These are phyloP conservation scores for Hedya salicella DNA, from an alignment of 2,888 invertebrate species.

Conservation along the genomic window DNA sequence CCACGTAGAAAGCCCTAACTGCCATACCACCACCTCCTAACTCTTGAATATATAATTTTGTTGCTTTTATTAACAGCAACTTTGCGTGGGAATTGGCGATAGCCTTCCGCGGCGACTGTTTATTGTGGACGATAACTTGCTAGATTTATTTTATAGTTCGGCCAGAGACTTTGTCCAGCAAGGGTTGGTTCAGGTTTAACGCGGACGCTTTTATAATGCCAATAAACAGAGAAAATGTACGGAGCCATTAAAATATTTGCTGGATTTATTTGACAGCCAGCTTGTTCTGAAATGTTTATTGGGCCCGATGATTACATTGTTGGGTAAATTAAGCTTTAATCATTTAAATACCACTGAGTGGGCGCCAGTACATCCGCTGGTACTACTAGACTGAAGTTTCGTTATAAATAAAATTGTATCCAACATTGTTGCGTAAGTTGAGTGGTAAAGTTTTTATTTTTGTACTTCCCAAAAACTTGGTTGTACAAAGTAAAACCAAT, in stretches of 20 bases:
- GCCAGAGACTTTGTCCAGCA: conserved; percentile 73
- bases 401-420: conserved; percentile 34
- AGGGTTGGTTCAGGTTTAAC: conserved; percentile 68
- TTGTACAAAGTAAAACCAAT: conserved; percentile 36
- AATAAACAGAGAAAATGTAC: conserved; percentile 79
- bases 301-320: conserved; percentile 71
- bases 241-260: conserved; percentile 81
- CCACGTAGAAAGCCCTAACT: conserved; percentile 82
- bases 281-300: conserved; percentile 78
- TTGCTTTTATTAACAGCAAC: conserved; percentile 84
- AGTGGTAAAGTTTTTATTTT: conserved; percentile 23
- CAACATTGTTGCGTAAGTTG: conserved; percentile 22
- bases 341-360: conserved; percentile 39
- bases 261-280: conserved; percentile 79
- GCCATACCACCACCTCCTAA: conserved; percentile 82
- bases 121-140: conserved; percentile 82
- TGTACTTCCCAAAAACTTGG: not conserved
- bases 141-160: conserved; percentile 83
- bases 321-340: conserved; percentile 71
- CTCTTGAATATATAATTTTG: conserved; percentile 85
- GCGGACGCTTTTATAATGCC: conserved; percentile 73
- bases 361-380: conserved; percentile 24
- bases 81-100: conserved; percentile 84
- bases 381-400: conserved; percentile 1
- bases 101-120: conserved; percentile 81